Evolutionary conservation across 2,888 invertebrate genomes (phyloP).

Genomic region (Coelopa pilipes): DNA sequence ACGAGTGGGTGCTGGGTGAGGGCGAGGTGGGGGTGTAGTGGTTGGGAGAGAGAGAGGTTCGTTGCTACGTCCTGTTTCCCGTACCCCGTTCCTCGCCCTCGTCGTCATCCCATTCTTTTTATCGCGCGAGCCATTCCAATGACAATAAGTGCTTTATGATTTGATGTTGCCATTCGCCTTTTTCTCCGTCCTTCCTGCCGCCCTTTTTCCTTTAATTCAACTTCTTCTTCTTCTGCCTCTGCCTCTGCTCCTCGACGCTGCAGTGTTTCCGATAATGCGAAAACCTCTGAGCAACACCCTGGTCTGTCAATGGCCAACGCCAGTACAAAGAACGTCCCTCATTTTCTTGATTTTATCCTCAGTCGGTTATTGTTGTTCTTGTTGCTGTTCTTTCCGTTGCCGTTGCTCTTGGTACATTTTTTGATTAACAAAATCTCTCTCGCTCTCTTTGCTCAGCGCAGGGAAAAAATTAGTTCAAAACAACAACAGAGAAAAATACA

Average conservation of each 20-base stretch:
- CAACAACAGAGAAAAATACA: conserved; percentile 2
- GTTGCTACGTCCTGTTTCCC: conserved; percentile 1
- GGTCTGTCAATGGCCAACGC: conserved; percentile 1
- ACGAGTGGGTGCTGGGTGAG: too few relatives aligned
- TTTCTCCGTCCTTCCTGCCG: neutral
- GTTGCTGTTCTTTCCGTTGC: too few relatives aligned
- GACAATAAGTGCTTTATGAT: conserved; percentile 11
- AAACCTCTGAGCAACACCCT: neutral
- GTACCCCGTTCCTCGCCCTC: too few relatives aligned
- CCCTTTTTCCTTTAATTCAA: neutral
- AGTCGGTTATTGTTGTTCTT: conserved; percentile 1
- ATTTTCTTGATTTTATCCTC: neutral
- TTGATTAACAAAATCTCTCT: too few relatives aligned
- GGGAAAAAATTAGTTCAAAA: neutral
- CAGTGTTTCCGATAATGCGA: neutral
- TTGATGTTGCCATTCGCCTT: neutral
- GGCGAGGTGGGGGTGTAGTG: too few relatives aligned
- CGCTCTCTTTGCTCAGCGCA: neutral
- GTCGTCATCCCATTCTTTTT: conserved; percentile 5
- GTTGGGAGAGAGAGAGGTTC: neutral
- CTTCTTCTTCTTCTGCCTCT: too few relatives aligned
- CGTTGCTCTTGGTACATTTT: neutral
- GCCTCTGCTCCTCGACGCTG: conserved; percentile 1
- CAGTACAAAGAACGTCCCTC: neutral
- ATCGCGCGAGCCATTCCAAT: conserved; percentile 17